A percentile compares a stretch with the other conserved stretches of the same genome.
phyloP scores from a whole-genome alignment of 2,797 vertebrate genomes.

The Xiphorhynchus erythropygius region DNA sequence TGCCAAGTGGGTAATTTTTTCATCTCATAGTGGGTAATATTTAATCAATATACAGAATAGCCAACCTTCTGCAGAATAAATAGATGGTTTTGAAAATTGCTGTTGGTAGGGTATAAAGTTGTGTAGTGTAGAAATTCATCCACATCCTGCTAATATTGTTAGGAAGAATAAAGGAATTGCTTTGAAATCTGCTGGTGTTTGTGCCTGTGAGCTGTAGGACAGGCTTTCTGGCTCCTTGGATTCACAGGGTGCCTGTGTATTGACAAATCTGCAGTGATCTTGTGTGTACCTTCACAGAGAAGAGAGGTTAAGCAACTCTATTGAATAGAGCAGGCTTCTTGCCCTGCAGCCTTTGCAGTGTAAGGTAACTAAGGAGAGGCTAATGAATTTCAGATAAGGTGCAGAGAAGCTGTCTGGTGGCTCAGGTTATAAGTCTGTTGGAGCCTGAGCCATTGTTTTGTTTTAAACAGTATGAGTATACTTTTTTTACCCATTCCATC shows the following conservation, averaged over 20 bases:
- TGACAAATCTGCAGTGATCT: neutral
- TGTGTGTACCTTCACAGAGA: neutral
- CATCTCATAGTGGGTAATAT: neutral
- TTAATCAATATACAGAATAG: neutral
- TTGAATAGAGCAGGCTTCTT: neutral
- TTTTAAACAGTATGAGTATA: neutral
- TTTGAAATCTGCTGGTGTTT: neutral
- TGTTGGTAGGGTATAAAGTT: neutral
- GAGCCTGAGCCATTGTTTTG: neutral
- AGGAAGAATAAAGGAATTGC: neutral
- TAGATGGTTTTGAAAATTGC: neutral
- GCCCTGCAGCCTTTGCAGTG: neutral
- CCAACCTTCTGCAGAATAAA: neutral
- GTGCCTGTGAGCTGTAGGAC: neutral
- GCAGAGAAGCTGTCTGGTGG: neutral
- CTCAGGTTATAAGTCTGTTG: neutral
- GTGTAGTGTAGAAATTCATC: neutral
- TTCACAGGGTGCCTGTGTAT: neutral
- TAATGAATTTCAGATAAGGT: conserved; percentile 25
- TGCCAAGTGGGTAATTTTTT: neutral
- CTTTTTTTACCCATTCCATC: neutral
- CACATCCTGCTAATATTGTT: neutral
- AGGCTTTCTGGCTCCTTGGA: neutral
- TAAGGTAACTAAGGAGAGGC: neutral
- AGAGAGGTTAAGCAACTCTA: neutral